Evolutionary conservation across 2,888 invertebrate species (phyloP).

Genomic region (Lasioglossum malachurum): DNA sequence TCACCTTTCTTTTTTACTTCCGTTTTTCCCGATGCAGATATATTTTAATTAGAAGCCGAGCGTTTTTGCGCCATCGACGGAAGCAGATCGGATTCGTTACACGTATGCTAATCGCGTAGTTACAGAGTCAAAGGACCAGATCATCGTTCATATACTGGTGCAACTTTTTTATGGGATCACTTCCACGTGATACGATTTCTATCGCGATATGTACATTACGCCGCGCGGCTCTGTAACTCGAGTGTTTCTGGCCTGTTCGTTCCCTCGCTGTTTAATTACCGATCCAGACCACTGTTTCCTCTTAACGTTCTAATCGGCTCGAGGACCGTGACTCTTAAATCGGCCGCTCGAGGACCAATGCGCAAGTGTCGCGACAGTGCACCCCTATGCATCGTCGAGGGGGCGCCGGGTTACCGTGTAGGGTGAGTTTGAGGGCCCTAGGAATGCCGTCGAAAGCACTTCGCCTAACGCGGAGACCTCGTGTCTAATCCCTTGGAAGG

Average conservation of each 20-base stretch:
- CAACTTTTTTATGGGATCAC: background rate
- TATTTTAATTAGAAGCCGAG: background rate
- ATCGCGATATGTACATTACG: background rate
- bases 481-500: conserved; percentile 77
- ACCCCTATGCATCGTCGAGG: conserved; percentile 74
- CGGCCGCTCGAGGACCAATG: conserved; percentile 69
- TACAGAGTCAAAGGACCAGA: background rate
- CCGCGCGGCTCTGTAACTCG: background rate
- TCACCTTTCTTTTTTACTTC: background rate
- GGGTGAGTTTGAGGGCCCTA: conserved; percentile 64
- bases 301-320: conserved; percentile 68
- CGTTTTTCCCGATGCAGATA: background rate
- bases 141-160: background rate
- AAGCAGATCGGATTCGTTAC: background rate
- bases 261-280: conserved; percentile 62
- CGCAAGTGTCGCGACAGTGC: conserved; percentile 77
- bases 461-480: conserved; percentile 45
- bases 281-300: conserved; percentile 64
- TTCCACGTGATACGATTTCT: background rate
- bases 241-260: conserved; percentile 22
- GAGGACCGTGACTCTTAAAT: conserved; percentile 69
- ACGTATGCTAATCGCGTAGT: background rate
- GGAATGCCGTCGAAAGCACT: conserved; percentile 67
- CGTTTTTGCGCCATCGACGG: background rate
- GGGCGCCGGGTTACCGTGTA: conserved; percentile 59